Base-by-base conservation (phyloP, 2,888 invertebrate genomes). In the Apamea crenata region DNA sequence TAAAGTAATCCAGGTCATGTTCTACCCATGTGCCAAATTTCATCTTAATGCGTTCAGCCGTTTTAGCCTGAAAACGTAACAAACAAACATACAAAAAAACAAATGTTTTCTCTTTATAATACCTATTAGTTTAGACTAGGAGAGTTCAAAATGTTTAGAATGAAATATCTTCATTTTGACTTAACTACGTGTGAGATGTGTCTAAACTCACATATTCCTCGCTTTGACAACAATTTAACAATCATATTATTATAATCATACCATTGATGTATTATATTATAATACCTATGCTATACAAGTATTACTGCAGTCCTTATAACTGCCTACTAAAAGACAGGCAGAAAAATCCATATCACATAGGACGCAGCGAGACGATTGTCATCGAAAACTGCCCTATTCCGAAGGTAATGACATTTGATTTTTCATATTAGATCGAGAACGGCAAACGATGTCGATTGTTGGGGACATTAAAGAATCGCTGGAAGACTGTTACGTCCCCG, bases 401-500 rank as follows among this genome's bases (percentile, higher is more conserved):
- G 40, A 82, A 82, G 89, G 88, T 91, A 89, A 91, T 92, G 92
- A 91, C 89, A 91, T 87, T 85, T 89, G 92, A 93, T 93, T 93
- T 93, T 92, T 93, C 91, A 93, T 92, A 93, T 93, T 88, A 91
- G 90, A 92, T 87, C 90, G 90, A 88, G 88, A 92, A 93, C 92
- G 91, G 91, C 84, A 84, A 91, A 90, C 89, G 91, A 91, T 91
- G 84, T 92, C 91, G 91, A 92, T 90, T 92, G 89, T 85, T 88
- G 88, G 88, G 92, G 91, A 92, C 93, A 94, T 95, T 95, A 95
- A 94, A 94, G 94, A 94, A 93, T 91, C 92, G 93, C 91, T 93
- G 92, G 91, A 92, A 93, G 94, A 94, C 93, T 94, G 94, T 93
- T 91, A 95, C 93, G 93, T 93, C 92, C 93, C 95, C 94, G 92